Evolutionary conservation across 1,140 invertebrate genomes (phyloP).

Genomic region (Spodoptera frugiperda): DNA sequence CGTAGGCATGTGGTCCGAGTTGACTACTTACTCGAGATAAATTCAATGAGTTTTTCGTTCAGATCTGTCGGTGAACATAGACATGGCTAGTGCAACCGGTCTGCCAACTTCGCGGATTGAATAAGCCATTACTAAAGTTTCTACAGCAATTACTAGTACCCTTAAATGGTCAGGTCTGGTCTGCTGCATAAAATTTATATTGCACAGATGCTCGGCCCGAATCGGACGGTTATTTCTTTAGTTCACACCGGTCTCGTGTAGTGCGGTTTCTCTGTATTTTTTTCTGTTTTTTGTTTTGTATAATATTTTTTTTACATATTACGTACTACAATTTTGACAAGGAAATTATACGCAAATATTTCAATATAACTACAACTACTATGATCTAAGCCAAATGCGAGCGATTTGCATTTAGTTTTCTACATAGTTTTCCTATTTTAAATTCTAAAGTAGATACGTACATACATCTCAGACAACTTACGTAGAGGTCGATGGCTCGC

Average conservation of each 20-base stretch:
- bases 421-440: background rate
- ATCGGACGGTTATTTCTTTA: constrained; percentile 50
- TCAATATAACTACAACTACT: too few relatives aligned
- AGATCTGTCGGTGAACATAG: constrained; percentile 26
- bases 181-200: constrained; percentile 66
- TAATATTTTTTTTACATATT: too few relatives aligned
- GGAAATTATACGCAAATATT: too few relatives aligned
- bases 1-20: too few relatives aligned
- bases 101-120: constrained; percentile 55
- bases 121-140: constrained; percentile 77
- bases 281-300: background rate
- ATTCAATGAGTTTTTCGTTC: constrained; percentile 28
- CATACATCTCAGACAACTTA: background rate
- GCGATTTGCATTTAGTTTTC: background rate
- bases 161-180: constrained; percentile 63
- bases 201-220: constrained; percentile 57
- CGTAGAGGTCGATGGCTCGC: constrained; percentile 28
- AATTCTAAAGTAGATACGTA: constrained; percentile 2
- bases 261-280: background rate
- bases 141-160: constrained; percentile 71
- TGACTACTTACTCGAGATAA: constrained; percentile 24
- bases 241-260: constrained; percentile 2
- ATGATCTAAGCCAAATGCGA: too few relatives aligned
- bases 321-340: too few relatives aligned
- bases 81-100: constrained; percentile 54